Evolutionary conservation across 35 echinoderm and acorn worm genomes (phyloP), one percentile per base, ranked within the genome.

Genomic region (Heliocidaris tuberculata): DNA sequence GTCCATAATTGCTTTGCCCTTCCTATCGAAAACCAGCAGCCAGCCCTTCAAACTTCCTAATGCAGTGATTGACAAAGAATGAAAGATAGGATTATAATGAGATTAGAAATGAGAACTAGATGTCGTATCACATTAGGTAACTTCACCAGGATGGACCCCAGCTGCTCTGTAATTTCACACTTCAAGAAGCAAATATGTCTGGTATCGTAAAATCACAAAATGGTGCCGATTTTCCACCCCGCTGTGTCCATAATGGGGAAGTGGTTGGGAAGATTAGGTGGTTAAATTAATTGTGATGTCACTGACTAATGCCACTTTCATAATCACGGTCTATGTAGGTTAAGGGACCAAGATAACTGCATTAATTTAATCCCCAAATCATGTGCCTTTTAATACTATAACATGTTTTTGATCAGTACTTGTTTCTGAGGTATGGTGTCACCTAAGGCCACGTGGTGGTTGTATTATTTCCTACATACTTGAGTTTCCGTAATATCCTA

Each of bases 141-240:
- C 27, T 78, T 27, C 65, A 78, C 27, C 65, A 7, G 65, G 21
- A 78, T 19, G 65, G 17, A 17, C 65, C 65, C 65, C 65, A 78
- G 65, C 65, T 78, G 65, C 27, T 78, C 65, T 78, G 65, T 78
- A 78, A 78, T 78, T 78, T 78, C 65, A 78, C 65, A 78, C 65
- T 78, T 78, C 21, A 78, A 78, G 65, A n/a, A 78, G 65, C 65
- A 78, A 78, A 9, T n/a, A 78, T 19, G 21, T 78, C 27, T 78
- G 17, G 65, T 78, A n/a, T 6, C 7, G 27, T 5, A 78, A 5
- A 7, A 78, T 5, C 65, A 78, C 65, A 78, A 78, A 78, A 78
- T n/a, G 65, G 65, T 78, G 17, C 19, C 65, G 6, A n/a, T 78
- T 78, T 78, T 27, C 65, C 65, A 78, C 65, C 65, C 65, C 21